Evolutionary conservation across 2,888 invertebrate species (phyloP).

Genomic region (Trachelus stipa): DNA sequence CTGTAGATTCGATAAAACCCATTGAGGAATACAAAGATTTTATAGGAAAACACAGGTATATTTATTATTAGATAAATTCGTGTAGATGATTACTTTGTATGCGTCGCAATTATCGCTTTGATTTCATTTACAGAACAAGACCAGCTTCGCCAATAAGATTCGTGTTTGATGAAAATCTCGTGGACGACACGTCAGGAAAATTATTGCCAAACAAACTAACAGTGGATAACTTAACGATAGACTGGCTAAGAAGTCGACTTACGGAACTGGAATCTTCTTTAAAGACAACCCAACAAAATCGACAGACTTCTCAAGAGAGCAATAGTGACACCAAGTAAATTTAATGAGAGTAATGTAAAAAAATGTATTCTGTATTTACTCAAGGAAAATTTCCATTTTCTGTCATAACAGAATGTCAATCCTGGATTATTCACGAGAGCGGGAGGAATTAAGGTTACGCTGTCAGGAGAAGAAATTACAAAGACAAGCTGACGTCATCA

Average conservation of each 20-base stretch:
- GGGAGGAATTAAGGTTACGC: conserved; percentile 81
- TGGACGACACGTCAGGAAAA: conserved; percentile 90
- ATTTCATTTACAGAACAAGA: conserved; percentile 71
- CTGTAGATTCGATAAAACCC: conserved; percentile 83
- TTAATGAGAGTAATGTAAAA: not conserved
- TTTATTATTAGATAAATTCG: conserved; percentile 24
- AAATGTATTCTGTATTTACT: not conserved
- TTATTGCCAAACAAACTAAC: conserved; percentile 88
- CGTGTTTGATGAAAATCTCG: conserved; percentile 87
- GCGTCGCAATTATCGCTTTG: not conserved
- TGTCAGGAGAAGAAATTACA: conserved; percentile 87
- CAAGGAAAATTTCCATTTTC: not conserved
- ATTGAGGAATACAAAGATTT: conserved; percentile 91
- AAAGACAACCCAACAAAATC: conserved; percentile 79
- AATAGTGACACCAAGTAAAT: conserved; percentile 56
- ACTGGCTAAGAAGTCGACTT: conserved; percentile 85
- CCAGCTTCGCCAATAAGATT: conserved; percentile 83
- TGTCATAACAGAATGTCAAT: conserved; percentile 41
- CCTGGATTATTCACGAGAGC: conserved; percentile 61
- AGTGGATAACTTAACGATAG: conserved; percentile 92
- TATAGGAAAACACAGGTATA: conserved; percentile 88
- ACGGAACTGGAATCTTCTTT: conserved; percentile 83
- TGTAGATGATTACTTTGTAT: not conserved
- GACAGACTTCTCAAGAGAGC: conserved; percentile 52
- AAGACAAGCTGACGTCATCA: conserved; percentile 85